Evolutionary conservation across 2,113 vertebrate species (phyloP).

Genomic region (Tragulus kanchil): DNA sequence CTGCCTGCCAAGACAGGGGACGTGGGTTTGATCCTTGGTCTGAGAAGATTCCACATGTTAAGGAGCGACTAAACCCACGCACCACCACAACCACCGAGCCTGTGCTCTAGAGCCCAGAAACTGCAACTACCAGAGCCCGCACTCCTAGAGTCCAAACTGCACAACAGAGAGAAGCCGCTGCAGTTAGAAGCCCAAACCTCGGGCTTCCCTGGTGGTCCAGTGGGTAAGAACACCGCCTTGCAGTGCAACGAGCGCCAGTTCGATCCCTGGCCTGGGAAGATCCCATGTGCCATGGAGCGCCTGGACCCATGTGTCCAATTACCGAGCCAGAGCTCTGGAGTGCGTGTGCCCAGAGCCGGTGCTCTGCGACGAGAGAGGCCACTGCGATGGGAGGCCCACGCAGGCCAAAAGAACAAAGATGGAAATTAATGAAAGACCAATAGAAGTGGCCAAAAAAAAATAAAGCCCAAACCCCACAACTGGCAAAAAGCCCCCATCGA

Average conservation of each 20-base stretch:
- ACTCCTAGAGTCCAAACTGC: background rate
- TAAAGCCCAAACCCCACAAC: background rate
- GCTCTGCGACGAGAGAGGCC: background rate
- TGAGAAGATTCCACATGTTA: background rate
- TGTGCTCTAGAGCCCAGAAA: background rate
- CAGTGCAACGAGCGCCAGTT: too few species aligned
- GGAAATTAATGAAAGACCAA: too few species aligned
- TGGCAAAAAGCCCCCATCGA: accelerated
- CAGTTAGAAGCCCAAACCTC: background rate
- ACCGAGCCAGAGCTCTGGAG: too few species aligned
- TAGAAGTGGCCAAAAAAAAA: too few species aligned
- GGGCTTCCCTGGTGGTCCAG: too few species aligned
- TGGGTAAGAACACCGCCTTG: too few species aligned
- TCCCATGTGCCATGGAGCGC: too few species aligned
- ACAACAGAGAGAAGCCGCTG: background rate
- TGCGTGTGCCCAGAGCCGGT: too few species aligned
- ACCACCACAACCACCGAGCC: background rate
- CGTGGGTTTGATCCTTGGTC: background rate
- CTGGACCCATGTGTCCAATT: too few species aligned
- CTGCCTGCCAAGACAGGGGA: background rate
- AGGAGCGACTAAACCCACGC: background rate
- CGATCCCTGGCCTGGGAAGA: too few species aligned
- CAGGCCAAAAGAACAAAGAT: too few species aligned
- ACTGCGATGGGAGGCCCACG: too few species aligned
- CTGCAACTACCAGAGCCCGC: background rate